Percentiles rank a stretch among this genome's conserved stretches.
These are phyloP conservation scores for Eustalomyia histrio DNA, from an alignment of 2,888 invertebrate species.

Conservation along the genomic window DNA sequence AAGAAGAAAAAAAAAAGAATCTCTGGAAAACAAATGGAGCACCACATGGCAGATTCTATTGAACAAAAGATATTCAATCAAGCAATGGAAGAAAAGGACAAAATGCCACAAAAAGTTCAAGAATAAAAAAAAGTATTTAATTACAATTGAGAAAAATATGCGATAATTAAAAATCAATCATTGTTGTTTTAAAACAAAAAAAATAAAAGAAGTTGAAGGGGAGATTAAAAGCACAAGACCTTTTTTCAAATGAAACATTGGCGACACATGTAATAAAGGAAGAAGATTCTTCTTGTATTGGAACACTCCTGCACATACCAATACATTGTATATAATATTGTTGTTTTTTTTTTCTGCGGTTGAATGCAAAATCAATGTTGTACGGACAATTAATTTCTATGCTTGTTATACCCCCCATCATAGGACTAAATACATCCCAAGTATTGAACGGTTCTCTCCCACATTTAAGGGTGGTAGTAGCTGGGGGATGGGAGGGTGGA, in stretches of 20 bases:
- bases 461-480: constrained; percentile 30
- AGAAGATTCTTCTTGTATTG: constrained; percentile 23
- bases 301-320: constrained; percentile 27
- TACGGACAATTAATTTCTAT: constrained; percentile 66
- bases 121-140: constrained; percentile 60
- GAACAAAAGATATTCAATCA: neutral
- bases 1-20: neutral
- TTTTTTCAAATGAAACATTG: constrained; percentile 3
- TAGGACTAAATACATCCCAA: neutral
- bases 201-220: constrained; percentile 9
- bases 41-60: neutral
- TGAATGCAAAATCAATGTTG: constrained; percentile 66
- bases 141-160: constrained; percentile 63
- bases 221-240: constrained; percentile 16
- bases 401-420: constrained; percentile 12
- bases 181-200: constrained; percentile 43
- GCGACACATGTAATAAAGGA: constrained; percentile 33
- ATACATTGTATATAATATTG: constrained; percentile 5
- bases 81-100: constrained; percentile 4
- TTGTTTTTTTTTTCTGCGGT: constrained; percentile 50
- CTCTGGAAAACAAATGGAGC: constrained; percentile 10
- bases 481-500: too few relatives aligned
- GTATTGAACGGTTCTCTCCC: constrained; percentile 18
- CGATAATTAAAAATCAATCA: constrained; percentile 68
- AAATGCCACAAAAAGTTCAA: constrained; percentile 20